Conservation (phyloP, 2,113 vertebrate species). For the Bungarus multicinctus region DNA sequence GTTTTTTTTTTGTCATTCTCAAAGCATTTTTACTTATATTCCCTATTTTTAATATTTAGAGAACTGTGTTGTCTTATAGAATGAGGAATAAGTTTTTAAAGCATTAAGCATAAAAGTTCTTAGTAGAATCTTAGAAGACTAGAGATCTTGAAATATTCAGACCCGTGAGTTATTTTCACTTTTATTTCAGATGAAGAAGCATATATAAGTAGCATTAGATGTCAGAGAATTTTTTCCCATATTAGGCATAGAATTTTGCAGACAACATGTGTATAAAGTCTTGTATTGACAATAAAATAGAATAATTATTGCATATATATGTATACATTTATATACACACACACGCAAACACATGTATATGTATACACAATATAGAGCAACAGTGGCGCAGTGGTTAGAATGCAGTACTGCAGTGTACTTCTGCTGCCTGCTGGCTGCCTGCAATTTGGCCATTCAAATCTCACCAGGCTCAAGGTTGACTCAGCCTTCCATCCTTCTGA, state of each 20-base stretch:
- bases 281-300: background rate
- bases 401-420: too few species aligned
- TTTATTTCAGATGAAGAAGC: background rate
- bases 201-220: background rate
- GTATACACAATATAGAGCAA: too few species aligned
- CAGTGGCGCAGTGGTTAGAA: too few species aligned
- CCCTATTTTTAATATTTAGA: background rate
- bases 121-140: background rate
- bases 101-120: background rate
- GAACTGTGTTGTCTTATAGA: background rate
- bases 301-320: background rate
- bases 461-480: too few species aligned
- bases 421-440: too few species aligned
- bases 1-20: background rate
- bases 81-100: background rate
- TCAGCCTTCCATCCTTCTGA: too few species aligned
- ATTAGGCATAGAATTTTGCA: background rate
- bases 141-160: background rate
- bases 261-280: background rate
- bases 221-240: background rate
- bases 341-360: rapidly evolving
- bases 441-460: too few species aligned
- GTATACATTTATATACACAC: too few species aligned
- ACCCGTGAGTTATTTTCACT: background rate
- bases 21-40: background rate